Conservation (phyloP, 2,888 invertebrate genomes). For the Erynnis tages region DNA sequence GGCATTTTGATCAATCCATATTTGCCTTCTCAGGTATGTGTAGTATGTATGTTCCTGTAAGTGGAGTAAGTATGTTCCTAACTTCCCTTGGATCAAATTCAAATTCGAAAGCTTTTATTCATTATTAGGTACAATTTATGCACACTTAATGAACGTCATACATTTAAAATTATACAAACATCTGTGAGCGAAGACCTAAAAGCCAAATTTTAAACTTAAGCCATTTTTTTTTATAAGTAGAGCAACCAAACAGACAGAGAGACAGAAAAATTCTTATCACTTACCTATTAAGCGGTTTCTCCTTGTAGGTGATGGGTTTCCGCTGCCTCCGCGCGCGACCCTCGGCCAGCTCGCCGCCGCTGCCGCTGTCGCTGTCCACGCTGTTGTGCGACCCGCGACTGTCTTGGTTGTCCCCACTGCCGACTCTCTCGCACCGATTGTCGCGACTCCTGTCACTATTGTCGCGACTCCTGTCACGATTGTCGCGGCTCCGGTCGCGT, state of each 20-base stretch:
- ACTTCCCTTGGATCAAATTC: too few relatives aligned
- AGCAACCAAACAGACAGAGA: background rate
- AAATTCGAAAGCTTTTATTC: too few relatives aligned
- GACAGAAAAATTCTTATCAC: background rate
- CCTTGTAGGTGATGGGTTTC: conserved; percentile 63
- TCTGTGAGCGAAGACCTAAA: too few relatives aligned
- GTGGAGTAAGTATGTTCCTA: too few relatives aligned
- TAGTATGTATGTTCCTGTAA: too few relatives aligned
- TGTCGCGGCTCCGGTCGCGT: conserved; percentile 17
- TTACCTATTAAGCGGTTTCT: conserved; percentile 67
- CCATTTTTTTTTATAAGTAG: too few relatives aligned
- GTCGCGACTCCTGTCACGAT: conserved; percentile 31
- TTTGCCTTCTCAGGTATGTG: too few relatives aligned
- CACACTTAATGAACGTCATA: too few relatives aligned
- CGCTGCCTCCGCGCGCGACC: conserved; percentile 51
- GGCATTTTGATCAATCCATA: too few relatives aligned
- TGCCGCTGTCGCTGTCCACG: conserved; percentile 37
- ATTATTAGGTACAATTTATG: too few relatives aligned
- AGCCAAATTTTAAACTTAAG: too few relatives aligned
- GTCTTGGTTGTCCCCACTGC: conserved; percentile 30
- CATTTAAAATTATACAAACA: too few relatives aligned
- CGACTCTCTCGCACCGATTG: conserved; percentile 23
- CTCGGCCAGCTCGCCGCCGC: conserved; percentile 36
- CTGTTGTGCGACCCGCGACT: conserved; percentile 37
- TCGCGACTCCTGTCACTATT: conserved; percentile 32